Percentiles rank a stretch among this genome's conserved stretches.
These are phyloP conservation scores for Mormyrus proboscirostris DNA, from an alignment of 2,797 vertebrate genomes.

Conservation along the genomic window DNA sequence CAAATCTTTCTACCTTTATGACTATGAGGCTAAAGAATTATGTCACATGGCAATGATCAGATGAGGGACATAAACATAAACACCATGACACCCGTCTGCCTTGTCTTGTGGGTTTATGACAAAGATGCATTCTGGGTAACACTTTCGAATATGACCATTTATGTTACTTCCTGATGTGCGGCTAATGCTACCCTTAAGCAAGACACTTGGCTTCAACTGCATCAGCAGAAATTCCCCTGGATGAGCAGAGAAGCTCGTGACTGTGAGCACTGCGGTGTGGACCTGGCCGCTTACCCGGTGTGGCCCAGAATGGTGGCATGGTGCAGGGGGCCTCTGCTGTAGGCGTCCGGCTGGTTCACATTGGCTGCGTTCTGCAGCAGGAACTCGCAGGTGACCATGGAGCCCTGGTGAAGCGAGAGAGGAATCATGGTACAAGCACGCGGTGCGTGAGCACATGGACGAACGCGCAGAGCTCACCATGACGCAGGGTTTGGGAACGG, in stretches of 20 bases:
- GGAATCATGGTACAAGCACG: background rate
- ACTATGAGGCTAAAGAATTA: background rate
- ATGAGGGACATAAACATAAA: too few species aligned
- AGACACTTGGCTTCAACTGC: background rate
- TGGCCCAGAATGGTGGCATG: constrained; percentile 92
- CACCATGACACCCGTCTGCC: background rate
- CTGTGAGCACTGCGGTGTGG: background rate
- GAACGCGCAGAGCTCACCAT: constrained; percentile 18
- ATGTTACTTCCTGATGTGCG: background rate
- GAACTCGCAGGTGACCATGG: constrained; percentile 92
- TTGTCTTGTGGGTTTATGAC: background rate
- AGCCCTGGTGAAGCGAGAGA: constrained; percentile 65
- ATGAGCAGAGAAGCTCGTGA: background rate
- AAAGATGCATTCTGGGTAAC: background rate
- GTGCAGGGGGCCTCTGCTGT: constrained; percentile 86
- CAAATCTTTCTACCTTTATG: background rate
- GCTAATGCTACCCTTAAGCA: background rate
- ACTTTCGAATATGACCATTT: background rate
- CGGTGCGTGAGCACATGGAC: background rate
- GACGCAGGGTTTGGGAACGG: background rate
- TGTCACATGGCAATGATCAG: background rate
- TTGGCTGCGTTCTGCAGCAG: constrained; percentile 92
- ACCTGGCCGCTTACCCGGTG: constrained; percentile 70
- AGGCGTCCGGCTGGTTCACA: constrained; percentile 86
- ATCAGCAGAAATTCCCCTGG: background rate